Evolutionary conservation across 2,113 vertebrate genomes (phyloP).

Genomic region (Gobius niger): DNA sequence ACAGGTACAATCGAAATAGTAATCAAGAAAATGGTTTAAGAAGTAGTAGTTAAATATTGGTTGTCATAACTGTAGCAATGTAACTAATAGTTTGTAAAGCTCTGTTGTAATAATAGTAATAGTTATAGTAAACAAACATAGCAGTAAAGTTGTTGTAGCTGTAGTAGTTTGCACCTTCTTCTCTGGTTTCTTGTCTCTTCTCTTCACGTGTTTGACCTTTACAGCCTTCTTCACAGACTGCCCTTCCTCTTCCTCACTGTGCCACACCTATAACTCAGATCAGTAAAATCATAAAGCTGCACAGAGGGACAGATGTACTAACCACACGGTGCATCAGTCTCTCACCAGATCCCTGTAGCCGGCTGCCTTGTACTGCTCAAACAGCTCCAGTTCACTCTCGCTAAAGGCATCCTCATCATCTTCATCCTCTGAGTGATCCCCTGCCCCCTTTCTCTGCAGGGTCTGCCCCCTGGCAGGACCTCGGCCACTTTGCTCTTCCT

Average conservation of each 20-base stretch:
- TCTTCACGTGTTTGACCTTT: conserved; percentile 91
- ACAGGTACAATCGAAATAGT: no score
- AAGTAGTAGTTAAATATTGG: no score
- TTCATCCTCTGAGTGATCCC: conserved; percentile 79
- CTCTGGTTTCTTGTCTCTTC: conserved; percentile 86
- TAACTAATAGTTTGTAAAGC: no score
- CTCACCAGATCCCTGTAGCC: conserved; percentile 81
- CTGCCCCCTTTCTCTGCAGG: conserved; percentile 38
- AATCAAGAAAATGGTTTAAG: no score
- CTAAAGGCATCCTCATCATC: conserved; percentile 71
- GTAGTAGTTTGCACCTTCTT: conserved; percentile 77
- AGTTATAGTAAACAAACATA: not conserved
- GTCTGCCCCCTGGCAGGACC: conserved; percentile 71
- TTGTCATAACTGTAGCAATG: no score
- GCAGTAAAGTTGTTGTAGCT: not conserved
- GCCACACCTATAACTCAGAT: conserved; percentile 79
- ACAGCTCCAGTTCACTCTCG: conserved; percentile 84
- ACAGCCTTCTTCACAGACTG: conserved; percentile 86
- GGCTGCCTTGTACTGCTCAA: conserved; percentile 84
- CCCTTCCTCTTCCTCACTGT: conserved; percentile 84
- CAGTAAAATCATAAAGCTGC: not conserved
- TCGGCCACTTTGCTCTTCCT: conserved; percentile 77
- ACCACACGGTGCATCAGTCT: not conserved
- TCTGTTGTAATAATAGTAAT: not conserved
- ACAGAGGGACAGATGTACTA: not conserved